Evolutionary conservation across 2,888 invertebrate genomes (phyloP).

Genomic region (Eristalis pertinax): DNA sequence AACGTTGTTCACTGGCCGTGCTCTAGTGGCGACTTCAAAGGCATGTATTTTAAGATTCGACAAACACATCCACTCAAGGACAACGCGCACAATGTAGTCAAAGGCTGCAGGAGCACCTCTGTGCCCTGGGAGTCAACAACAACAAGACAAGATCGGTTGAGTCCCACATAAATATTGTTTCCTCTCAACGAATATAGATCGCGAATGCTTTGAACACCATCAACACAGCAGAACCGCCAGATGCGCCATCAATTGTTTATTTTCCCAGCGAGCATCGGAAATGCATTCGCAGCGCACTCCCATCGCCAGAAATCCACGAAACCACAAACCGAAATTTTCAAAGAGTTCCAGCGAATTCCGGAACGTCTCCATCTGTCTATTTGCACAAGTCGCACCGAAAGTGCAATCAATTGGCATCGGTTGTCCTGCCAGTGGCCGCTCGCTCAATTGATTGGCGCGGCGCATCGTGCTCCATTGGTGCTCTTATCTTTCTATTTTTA

Average conservation of each 20-base stretch:
- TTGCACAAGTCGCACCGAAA: constrained; percentile 11
- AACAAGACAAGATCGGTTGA: neutral
- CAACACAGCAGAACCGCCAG: neutral
- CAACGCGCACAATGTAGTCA: too few species aligned
- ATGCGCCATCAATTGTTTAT: neutral
- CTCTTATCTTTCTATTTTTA: constrained; percentile 40
- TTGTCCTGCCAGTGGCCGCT: neutral
- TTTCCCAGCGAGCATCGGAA: neutral
- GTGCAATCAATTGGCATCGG: constrained; percentile 10
- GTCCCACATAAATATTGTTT: neutral
- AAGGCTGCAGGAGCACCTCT: too few species aligned
- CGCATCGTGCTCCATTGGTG: neutral
- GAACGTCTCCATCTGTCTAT: constrained; percentile 9
- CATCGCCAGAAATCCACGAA: neutral
- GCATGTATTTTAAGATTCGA: too few species aligned
- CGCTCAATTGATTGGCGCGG: neutral
- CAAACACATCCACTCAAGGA: too few species aligned
- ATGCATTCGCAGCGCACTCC: neutral
- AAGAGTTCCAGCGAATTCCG: constrained; percentile 21
- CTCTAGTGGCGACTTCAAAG: too few species aligned
- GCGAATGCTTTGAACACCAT: neutral
- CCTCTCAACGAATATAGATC: neutral
- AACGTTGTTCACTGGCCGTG: too few species aligned
- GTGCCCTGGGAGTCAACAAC: neutral
- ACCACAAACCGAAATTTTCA: neutral